Base-by-base conservation (phyloP, 2,113 vertebrate species). In the Axis porcinus region DNA sequence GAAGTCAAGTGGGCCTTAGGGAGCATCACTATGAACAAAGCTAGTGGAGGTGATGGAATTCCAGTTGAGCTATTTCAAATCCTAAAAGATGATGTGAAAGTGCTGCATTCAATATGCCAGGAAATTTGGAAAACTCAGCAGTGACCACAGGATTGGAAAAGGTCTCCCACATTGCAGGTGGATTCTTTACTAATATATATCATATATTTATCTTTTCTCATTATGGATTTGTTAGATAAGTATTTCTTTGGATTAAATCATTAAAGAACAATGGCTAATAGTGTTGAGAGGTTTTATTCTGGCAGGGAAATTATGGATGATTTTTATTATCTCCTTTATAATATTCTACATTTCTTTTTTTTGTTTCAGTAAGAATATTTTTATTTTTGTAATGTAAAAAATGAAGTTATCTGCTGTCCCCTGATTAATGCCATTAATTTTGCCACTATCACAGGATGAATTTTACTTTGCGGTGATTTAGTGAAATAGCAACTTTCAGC, bases 371-470 rank as follows among this genome's bases (percentile, higher is more conserved):
- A 64, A 27, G 19, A 87, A n/a, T 40, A 74, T 30, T 52, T 84
- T 96, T 50, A 88, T 27, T 62, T 91, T 78, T 91, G 21, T 91
- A 57, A 62, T 60, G 91, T 87, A 76, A 93, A 92, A 87, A 93
- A 82, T 58, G 74, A 92, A 92, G 21, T 57, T 94, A 64, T 60
- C 57, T 2, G 19, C 19, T 90, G 6, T 88, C 14, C 9, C 2
- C 12, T 10, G 64, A 84, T 87, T 47, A 93, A 96, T 58, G 43
- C 57, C 74, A 27, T 57, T 78, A 78, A 78, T 64, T 81, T 91
- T 67, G 27, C 25, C 5, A 64, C 70, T 52, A 27, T 92, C 43
- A 74, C n/a, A 85, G 15, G 28, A 50, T 9, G 43, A 64, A 21
- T 79, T 45, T 36, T 50, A 47, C 17, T 97, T 36, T 84, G 7